These are phyloP conservation scores for Oscheius onirici DNA, from an alignment of 2,888 invertebrate species.

Conservation along the genomic window DNA sequence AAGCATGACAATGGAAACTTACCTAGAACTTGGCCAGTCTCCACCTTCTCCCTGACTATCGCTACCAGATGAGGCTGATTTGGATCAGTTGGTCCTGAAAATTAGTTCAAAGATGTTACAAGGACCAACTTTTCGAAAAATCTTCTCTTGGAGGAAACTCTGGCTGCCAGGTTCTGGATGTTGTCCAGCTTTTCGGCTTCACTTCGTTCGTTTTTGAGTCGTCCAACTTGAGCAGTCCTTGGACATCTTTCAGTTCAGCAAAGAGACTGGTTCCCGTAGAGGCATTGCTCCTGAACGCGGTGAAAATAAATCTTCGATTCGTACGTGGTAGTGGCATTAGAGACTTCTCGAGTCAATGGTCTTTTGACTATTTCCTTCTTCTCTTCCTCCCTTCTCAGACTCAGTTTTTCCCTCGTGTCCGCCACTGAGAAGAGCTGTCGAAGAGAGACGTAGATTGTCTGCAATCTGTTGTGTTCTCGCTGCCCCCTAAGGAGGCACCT, in stretches of 20 bases:
- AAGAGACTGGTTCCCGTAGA: constrained; percentile 21
- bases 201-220: background rate
- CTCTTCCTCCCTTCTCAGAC: background rate
- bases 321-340: constrained; percentile 26
- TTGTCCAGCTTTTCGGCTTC: background rate
- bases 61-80: constrained; percentile 24
- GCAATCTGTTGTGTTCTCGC: background rate
- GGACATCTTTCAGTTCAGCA: constrained; percentile 22
- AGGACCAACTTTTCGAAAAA: constrained; percentile 6
- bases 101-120: background rate
- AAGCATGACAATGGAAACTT: background rate
- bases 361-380: background rate
- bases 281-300: constrained; percentile 6
- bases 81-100: constrained; percentile 18
- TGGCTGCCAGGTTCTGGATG: constrained; percentile 11
- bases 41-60: constrained; percentile 26
- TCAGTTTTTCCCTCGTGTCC: constrained; percentile 9
- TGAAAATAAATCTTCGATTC: background rate
- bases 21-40: constrained; percentile 22
- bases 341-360: constrained; percentile 10
- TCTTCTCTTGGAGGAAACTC: constrained; percentile 5
- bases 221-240: constrained; percentile 14
- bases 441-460: constrained; percentile 23
- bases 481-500: background rate
- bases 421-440: constrained; percentile 17